Evolutionary conservation across 92 coral and sea anemone genomes (phyloP), one percentile per base, ranked within the genome.

Genomic region (Epizoanthus ramosus): DNA sequence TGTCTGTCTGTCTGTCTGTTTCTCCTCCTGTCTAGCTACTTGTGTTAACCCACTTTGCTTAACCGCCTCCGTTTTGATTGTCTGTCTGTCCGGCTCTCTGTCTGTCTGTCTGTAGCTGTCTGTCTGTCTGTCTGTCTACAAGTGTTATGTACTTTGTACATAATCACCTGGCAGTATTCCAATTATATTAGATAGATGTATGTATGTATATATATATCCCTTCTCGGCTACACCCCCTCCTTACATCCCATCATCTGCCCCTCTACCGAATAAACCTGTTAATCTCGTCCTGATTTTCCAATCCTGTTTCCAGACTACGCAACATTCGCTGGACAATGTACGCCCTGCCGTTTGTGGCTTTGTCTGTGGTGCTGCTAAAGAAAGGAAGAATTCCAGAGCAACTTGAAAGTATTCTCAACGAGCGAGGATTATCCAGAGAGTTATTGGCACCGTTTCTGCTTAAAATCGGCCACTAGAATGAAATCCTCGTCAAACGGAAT

Each of bases 311-410:
- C 71, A 97, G 99, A 72, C 87, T 97, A 71, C 99, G 99, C 64
- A 97, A 97, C 74, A 93, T 97, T 17, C 98, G 99, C 35, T 97
- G 98, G 98, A 90, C 97, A 31, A 75, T 91, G 91, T 97, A 97
- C 72, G 90, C 93, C 8, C 35, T 92, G 39, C 71, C 93, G 73
- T 88, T 91, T 10, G 88, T 94, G 7, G 82, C 82, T 63, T 86
- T 97, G 61, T 80, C 88, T 41, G 92, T 97, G 93, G 80, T 92
- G 60, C 81, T 97, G 63, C 88, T 97, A 79, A 97, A 97, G 83
- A 94, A 93, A 74, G 90, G 70, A 16, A 60, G 22, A n/a, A 61
- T 77, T 23, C 82, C 82, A 4, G 58, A 43, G 13, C 82, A 60
- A 57, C 60, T 77, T 13, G 82, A 77, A 13, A 15, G 71, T 14